These are phyloP conservation scores for Nineta flava DNA, from an alignment of 2,888 invertebrate genomes.

Conservation along the genomic window DNA sequence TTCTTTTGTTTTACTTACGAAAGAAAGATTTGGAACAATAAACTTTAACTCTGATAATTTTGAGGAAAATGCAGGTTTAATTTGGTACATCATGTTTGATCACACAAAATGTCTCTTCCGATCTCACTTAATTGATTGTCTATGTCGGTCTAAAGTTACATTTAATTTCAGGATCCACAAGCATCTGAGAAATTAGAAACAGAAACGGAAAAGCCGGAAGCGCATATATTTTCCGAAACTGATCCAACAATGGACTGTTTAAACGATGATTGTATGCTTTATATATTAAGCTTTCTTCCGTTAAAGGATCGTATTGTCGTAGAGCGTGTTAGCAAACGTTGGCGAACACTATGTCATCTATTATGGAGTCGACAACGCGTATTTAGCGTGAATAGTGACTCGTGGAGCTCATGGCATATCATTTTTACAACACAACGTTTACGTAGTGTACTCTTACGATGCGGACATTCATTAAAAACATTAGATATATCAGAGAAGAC, in stretches of 20 bases:
- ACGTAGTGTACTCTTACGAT: background rate
- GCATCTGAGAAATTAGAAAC: slow-evolving; percentile 5
- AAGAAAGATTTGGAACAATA: no score
- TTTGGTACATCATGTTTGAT: no score
- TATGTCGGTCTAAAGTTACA: no score
- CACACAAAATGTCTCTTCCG: no score
- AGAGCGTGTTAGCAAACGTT: slow-evolving; percentile 40
- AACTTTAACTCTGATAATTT: no score
- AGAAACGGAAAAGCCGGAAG: slow-evolving; percentile 5
- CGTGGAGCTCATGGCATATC: background rate
- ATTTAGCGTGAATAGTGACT: background rate
- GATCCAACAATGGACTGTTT: slow-evolving; percentile 27
- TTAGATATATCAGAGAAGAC: slow-evolving; percentile 2
- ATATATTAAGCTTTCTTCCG: slow-evolving; percentile 34
- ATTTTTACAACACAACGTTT: slow-evolving; percentile 2
- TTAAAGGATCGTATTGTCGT: slow-evolving; percentile 34
- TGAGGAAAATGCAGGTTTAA: no score
- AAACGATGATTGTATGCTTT: slow-evolving; percentile 38
- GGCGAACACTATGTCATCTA: slow-evolving; percentile 26
- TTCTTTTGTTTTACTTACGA: no score
- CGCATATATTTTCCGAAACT: background rate
- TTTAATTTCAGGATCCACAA: no score
- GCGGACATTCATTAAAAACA: slow-evolving; percentile 1
- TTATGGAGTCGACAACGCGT: background rate
- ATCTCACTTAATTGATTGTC: no score